Percentiles rank a stretch among this genome's conserved stretches.
Conservation (phyloP, 2,888 invertebrate genomes). For the Aricia artaxerxes region DNA sequence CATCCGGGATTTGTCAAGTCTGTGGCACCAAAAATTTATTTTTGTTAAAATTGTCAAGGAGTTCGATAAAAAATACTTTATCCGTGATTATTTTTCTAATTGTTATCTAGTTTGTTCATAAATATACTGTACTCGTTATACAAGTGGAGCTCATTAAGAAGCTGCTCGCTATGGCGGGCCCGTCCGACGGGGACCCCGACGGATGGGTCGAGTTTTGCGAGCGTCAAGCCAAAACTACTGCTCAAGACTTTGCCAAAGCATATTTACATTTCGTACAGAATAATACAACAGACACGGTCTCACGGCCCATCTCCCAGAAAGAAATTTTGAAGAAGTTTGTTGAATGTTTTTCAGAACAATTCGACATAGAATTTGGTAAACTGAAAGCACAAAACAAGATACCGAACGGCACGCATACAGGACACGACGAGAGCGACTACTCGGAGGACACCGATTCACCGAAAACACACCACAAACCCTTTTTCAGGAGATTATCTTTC, state of each 20-base stretch:
- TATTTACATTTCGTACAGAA: conserved; percentile 89
- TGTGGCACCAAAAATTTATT: conserved; percentile 12
- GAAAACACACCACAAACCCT: conserved; percentile 90
- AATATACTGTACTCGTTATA: conserved; percentile 52
- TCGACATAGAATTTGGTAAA: conserved; percentile 87
- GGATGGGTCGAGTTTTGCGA: conserved; percentile 93
- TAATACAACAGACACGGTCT: conserved; percentile 83
- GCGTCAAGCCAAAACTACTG: conserved; percentile 91
- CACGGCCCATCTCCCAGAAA: conserved; percentile 84
- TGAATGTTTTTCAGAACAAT: conserved; percentile 91
- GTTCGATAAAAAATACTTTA: conserved; percentile 44
- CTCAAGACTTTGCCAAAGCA: conserved; percentile 93
- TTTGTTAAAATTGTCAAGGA: conserved; percentile 53
- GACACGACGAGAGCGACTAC: conserved; percentile 83
- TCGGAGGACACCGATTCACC: conserved; percentile 90
- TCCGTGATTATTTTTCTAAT: conserved; percentile 13
- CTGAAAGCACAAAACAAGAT: conserved; percentile 69
- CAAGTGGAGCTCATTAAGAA: conserved; percentile 78
- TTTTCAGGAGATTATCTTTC: conserved; percentile 92
- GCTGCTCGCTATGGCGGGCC: conserved; percentile 77
- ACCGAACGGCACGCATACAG: conserved; percentile 72
- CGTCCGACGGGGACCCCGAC: conserved; percentile 82
- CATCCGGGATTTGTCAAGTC: conserved; percentile 5
- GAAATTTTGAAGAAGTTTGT: conserved; percentile 91
- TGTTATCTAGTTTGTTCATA: conserved; percentile 48